These are phyloP conservation scores for Danio tinwini DNA, from an alignment of 2,797 vertebrate genomes.

Conservation along the genomic window DNA sequence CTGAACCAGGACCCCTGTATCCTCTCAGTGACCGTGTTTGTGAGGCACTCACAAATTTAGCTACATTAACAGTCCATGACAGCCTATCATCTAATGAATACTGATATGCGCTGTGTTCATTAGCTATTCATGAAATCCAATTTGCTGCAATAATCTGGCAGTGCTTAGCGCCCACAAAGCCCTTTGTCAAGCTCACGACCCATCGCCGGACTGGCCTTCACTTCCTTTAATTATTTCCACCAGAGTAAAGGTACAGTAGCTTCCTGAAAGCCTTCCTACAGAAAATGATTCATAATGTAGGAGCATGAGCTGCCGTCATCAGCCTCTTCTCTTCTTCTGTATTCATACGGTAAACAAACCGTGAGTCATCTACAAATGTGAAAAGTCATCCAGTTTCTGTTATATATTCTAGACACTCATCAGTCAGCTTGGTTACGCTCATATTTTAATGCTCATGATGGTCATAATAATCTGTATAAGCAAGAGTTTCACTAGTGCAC, in stretches of 20 bases:
- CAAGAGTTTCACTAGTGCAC: neutral
- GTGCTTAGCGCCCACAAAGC: slow-evolving; percentile 44
- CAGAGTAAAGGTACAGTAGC: neutral
- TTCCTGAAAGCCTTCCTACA: neutral
- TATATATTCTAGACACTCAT: neutral
- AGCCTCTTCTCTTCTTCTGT: slow-evolving; percentile 16
- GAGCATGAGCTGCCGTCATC: slow-evolving; percentile 10
- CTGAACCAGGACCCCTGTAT: neutral
- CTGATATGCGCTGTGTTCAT: slow-evolving; percentile 41
- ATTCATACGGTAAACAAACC: slow-evolving; percentile 39
- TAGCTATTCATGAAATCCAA: slow-evolving; percentile 56
- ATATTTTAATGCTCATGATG: neutral
- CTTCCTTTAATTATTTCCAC: slow-evolving; percentile 52
- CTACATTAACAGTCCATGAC: slow-evolving; percentile 36
- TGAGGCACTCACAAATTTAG: slow-evolving; percentile 24
- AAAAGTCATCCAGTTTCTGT: neutral
- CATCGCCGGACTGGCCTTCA: slow-evolving; percentile 23
- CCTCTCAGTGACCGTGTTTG: neutral
- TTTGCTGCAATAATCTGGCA: slow-evolving; percentile 53
- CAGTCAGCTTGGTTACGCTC: neutral
- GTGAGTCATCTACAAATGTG: slow-evolving; percentile 28
- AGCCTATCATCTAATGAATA: slow-evolving; percentile 50
- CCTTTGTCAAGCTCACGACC: slow-evolving; percentile 51
- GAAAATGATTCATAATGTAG: slow-evolving; percentile 43
- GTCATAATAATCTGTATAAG: neutral